Evolutionary conservation across 2,888 invertebrate genomes (phyloP).

Genomic region (Drymonia ruficornis): DNA sequence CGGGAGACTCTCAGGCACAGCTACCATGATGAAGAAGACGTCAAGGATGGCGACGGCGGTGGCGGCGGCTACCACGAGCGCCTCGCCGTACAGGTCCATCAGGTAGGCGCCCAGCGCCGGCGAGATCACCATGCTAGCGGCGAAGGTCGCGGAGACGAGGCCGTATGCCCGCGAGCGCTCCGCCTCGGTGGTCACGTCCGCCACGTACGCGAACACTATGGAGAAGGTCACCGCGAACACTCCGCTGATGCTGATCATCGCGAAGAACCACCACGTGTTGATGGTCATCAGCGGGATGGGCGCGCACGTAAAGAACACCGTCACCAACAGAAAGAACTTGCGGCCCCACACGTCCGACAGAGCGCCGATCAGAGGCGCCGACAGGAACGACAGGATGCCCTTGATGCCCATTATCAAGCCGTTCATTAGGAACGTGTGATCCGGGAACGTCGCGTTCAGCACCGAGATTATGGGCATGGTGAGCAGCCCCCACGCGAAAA

Average conservation of each 20-base stretch:
- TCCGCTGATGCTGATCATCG: constrained; percentile 99
- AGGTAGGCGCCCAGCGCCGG: constrained; percentile 97
- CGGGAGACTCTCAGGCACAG: constrained; percentile 99
- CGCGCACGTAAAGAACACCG: constrained; percentile 99
- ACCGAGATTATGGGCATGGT: constrained; percentile 98
- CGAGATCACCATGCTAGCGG: constrained; percentile 99
- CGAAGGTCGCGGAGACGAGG: constrained; percentile 99
- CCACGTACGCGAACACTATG: constrained; percentile 99
- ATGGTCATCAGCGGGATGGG: constrained; percentile 99
- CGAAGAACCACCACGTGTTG: constrained; percentile 99
- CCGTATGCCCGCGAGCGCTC: constrained; percentile 98
- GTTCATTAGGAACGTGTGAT: constrained; percentile 99
- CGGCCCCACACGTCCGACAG: constrained; percentile 99
- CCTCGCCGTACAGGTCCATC: constrained; percentile 93
- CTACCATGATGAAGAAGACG: constrained; percentile 98
- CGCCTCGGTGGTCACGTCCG: constrained; percentile 98
- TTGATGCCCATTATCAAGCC: constrained; percentile 99
- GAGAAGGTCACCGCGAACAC: constrained; percentile 99
- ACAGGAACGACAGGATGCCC: constrained; percentile 98
- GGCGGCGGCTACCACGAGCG: constrained; percentile 96
- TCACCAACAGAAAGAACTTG: constrained; percentile 98
- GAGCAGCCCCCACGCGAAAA: constrained; percentile 99
- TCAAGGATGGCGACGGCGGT: constrained; percentile 98
- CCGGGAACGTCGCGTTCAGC: constrained; percentile 98
- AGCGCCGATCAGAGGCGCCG: constrained; percentile 98